Base-by-base conservation (phyloP, 2,888 invertebrate species). In the Heliconius aoede region DNA sequence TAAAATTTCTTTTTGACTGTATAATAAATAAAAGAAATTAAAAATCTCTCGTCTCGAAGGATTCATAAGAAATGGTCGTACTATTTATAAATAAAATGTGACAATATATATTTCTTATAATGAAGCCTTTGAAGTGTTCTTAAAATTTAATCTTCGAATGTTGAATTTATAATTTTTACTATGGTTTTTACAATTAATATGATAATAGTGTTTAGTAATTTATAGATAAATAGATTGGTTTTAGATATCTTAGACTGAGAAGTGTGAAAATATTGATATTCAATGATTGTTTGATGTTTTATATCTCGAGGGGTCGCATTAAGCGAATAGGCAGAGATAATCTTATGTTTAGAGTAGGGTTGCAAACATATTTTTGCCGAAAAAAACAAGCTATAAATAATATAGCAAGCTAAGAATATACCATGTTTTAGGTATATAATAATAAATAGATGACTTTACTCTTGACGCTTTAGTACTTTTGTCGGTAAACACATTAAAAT, bases 121-220 rank as follows among this genome's bases (percentile, higher is more conserved):
- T 28, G 40, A 62, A 55, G 51, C 65, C 55, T 64, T 51, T 51
- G 55, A 69, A 73, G 73, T 65, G 73, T 73, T 73, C 73, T 73
- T 58, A 51, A 55, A 55, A 51, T 65, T 65, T 32, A 65, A 28
- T 73, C 40, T 73, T 65, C 65, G 28, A 32, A 65, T 28, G 18
- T 24, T 51, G 30, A 65, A 51, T 64, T 51, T 30, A 32, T 24
- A 30, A n/a, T 55, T 24, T 21, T 65, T 55, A 58, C 18, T 58
- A 65, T 65, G 46, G 30, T 55, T 36, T 32, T 51, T 55, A 55
- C 46, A 30, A 30, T 5, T 55, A 69, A 69, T 51, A 30, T 68
- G 11, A 15, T 55, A 26, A 60, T 60, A 60, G 26, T 30, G 36
- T 65, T n/a, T 65, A 65, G 15, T 36, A 26, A 65, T 65, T n/a